These are phyloP conservation scores for Aurelia sp. DNA, from an alignment of 30 jellyfish, hydroid and myxozoan species.

Conservation along the genomic window DNA sequence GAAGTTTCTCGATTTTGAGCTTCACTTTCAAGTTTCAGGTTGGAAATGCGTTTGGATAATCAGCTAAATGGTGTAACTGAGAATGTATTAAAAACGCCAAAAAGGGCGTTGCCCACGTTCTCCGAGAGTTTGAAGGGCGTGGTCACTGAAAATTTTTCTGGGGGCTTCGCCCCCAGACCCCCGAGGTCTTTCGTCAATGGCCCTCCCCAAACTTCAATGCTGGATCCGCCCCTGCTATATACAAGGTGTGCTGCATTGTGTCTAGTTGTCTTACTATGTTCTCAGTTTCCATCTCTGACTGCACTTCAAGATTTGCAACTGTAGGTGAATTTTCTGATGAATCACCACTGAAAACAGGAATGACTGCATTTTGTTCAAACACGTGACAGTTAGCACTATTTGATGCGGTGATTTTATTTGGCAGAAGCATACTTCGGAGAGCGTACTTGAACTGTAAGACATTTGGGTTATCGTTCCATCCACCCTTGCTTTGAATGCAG, in stretches of 20 bases:
- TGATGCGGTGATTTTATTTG: slow-evolving; percentile 42
- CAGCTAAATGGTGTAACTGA: too few species aligned
- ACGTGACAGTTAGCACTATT: slow-evolving; percentile 35
- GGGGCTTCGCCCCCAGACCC: too few species aligned
- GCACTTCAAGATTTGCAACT: neutral
- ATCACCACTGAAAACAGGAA: slow-evolving; percentile 13
- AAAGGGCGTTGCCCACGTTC: too few species aligned
- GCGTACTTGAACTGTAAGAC: slow-evolving; percentile 50
- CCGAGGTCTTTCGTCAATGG: too few species aligned
- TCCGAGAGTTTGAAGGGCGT: too few species aligned
- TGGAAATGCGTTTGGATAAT: too few species aligned
- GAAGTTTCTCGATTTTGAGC: too few species aligned
- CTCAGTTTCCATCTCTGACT: neutral
- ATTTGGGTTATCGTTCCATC: slow-evolving; percentile 39
- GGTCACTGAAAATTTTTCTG: too few species aligned
- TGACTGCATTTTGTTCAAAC: slow-evolving; percentile 34
- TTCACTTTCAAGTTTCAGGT: too few species aligned
- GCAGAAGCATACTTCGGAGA: slow-evolving; percentile 29
- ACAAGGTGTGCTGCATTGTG: slow-evolving; percentile 19
- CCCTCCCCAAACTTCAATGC: too few species aligned
- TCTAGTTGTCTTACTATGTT: neutral
- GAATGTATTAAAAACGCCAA: too few species aligned
- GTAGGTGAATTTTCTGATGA: neutral
- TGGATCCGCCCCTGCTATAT: too few species aligned
- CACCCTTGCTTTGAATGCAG: neutral